These are phyloP conservation scores for Drosophila nigrodunni DNA, from an alignment of 1,140 invertebrate genomes.

Conservation along the genomic window DNA sequence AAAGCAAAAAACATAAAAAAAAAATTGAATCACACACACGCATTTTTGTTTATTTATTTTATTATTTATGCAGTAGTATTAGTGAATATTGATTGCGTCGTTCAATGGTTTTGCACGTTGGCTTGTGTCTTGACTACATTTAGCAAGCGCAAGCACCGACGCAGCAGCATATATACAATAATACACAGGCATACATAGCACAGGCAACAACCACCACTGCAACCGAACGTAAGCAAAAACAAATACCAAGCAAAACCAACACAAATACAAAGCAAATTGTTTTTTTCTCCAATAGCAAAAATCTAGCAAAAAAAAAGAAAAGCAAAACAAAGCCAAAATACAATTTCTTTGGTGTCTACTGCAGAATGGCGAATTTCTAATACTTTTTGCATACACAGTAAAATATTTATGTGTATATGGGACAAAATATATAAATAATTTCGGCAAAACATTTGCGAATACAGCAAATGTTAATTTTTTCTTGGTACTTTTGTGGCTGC, in stretches of 20 bases:
- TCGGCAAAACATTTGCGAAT: slow-evolving; percentile 6
- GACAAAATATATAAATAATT: not conserved
- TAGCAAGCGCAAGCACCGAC: slow-evolving; percentile 40
- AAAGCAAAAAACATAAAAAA: slow-evolving; percentile 24
- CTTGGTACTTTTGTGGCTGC: slow-evolving; percentile 10
- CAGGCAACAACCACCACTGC: slow-evolving; percentile 77
- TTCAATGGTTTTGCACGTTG: slow-evolving; percentile 32
- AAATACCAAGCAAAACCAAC: slow-evolving; percentile 16
- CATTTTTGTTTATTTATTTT: slow-evolving; percentile 32
- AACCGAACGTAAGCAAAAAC: slow-evolving; percentile 64
- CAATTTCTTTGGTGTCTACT: slow-evolving; percentile 4
- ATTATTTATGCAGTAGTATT: slow-evolving; percentile 8
- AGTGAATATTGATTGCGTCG: slow-evolving; percentile 2
- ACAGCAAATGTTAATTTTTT: not conserved
- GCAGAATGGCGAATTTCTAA: slow-evolving; percentile 6
- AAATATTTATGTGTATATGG: slow-evolving; percentile 9
- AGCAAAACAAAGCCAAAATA: not conserved
- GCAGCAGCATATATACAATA: slow-evolving; percentile 16
- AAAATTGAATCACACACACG: slow-evolving; percentile 17
- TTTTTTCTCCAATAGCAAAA: slow-evolving; percentile 15
- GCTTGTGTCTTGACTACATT: slow-evolving; percentile 30
- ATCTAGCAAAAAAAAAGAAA: not conserved
- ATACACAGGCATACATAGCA: slow-evolving; percentile 51
- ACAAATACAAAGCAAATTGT: slow-evolving; percentile 3
- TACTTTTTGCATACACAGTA: not conserved